phyloP scores from a whole-genome alignment of 2,797 vertebrate species.

The Cyprinella venusta region DNA sequence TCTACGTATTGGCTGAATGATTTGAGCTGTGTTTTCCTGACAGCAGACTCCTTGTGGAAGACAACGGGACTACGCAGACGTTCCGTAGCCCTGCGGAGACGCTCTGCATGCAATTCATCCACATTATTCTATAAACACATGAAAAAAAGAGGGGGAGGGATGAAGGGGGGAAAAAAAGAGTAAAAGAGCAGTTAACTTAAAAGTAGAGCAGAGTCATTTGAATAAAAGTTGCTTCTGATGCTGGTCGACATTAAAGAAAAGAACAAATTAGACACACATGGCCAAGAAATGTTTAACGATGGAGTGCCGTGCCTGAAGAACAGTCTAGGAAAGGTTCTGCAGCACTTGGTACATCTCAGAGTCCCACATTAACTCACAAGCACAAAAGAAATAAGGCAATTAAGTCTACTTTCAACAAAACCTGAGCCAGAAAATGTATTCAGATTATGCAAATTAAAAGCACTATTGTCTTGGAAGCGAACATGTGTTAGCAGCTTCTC shows the following conservation, averaged over 20 bases:
- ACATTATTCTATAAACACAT: slow-evolving; percentile 81
- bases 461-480: slow-evolving; percentile 85
- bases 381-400: slow-evolving; percentile 78
- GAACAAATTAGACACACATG: slow-evolving; percentile 55
- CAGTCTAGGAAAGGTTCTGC: slow-evolving; percentile 44
- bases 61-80: slow-evolving; percentile 91
- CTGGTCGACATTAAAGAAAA: slow-evolving; percentile 53
- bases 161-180: neutral
- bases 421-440: slow-evolving; percentile 85
- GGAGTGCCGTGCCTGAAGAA: slow-evolving; percentile 46
- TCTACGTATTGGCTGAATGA: slow-evolving; percentile 99
- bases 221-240: slow-evolving; percentile 17
- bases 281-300: slow-evolving; percentile 55
- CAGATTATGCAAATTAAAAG: slow-evolving; percentile 84
- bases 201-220: slow-evolving; percentile 53
- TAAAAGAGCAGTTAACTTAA: slow-evolving; percentile 41
- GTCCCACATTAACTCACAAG: slow-evolving; percentile 66
- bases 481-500: slow-evolving; percentile 79
- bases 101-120: slow-evolving; percentile 89
- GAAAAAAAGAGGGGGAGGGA: slow-evolving; percentile 21
- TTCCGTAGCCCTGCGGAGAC: slow-evolving; percentile 87
- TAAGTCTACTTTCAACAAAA: slow-evolving; percentile 85
- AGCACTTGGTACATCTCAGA: slow-evolving; percentile 47
- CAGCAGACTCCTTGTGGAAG: slow-evolving; percentile 92
- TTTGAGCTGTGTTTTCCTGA: slow-evolving; percentile 97